Percentiles rank a stretch among this genome's conserved stretches.
Conservation (phyloP, 2,113 vertebrate genomes). For the Cephalopholis sonnerati region DNA sequence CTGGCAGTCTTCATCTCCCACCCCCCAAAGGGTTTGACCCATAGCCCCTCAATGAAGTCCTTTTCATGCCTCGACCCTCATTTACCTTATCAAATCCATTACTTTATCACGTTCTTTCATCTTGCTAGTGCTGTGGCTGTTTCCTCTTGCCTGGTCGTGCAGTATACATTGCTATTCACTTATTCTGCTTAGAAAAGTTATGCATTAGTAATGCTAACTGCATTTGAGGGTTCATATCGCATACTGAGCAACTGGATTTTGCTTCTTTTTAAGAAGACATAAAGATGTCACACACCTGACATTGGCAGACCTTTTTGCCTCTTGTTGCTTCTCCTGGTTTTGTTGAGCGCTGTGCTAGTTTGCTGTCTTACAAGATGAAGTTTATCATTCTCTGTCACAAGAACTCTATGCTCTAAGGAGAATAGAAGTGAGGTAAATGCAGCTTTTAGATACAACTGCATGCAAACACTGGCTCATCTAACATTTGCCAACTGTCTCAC, state of each 20-base stretch:
- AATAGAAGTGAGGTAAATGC: not conserved
- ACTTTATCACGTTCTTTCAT: constrained; percentile 36
- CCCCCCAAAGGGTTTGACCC: constrained; percentile 63
- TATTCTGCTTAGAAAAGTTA: not conserved
- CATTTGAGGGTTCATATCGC: not conserved
- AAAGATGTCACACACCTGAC: not conserved
- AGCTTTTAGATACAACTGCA: constrained; percentile 33
- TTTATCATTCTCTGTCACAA: not conserved
- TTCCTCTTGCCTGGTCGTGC: constrained; percentile 5
- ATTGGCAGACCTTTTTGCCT: not conserved
- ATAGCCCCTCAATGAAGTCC: constrained; percentile 25
- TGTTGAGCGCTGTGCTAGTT: not conserved
- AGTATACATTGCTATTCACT: not conserved
- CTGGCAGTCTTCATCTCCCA: constrained; percentile 90
- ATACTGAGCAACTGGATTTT: not conserved
- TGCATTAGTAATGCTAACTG: not conserved
- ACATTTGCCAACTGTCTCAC: not conserved
- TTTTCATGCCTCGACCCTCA: constrained; percentile 15
- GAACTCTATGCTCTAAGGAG: not conserved
- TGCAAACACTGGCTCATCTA: constrained; percentile 19
- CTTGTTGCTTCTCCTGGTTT: constrained; percentile 8
- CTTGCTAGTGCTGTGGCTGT: constrained; percentile 42
- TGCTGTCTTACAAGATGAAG: constrained; percentile 5
- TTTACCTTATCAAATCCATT: constrained; percentile 31
- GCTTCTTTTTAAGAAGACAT: not conserved